These are phyloP conservation scores for Chironomus tentans DNA, from an alignment of 2,888 invertebrate genomes.

Conservation along the genomic window DNA sequence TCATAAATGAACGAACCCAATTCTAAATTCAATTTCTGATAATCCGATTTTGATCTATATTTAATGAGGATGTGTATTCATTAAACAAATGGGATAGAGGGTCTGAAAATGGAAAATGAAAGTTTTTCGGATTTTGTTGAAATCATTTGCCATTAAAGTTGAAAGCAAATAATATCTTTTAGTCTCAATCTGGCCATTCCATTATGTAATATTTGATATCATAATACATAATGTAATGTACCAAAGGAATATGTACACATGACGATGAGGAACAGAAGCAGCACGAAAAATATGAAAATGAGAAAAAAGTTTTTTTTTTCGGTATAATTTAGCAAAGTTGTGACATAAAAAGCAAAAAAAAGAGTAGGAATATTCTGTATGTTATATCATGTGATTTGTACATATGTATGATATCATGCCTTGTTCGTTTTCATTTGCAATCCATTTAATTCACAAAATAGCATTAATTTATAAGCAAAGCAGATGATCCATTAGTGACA, in stretches of 20 bases:
- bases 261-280: too few species aligned
- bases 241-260: too few species aligned
- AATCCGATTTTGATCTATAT: constrained; percentile 9
- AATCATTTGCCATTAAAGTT: too few species aligned
- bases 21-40: not conserved
- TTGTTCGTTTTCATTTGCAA: not conserved
- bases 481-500: constrained; percentile 19
- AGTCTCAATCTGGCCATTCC: too few species aligned
- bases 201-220: too few species aligned
- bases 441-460: not conserved
- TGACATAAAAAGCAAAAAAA: not conserved
- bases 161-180: too few species aligned
- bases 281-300: not conserved
- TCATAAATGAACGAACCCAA: too few species aligned
- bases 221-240: too few species aligned
- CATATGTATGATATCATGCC: not conserved
- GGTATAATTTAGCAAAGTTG: not conserved
- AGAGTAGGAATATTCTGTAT: not conserved
- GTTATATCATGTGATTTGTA: not conserved
- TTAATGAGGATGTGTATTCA: not conserved
- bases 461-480: not conserved
- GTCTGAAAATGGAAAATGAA: too few species aligned
- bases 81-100: not conserved
- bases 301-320: not conserved
- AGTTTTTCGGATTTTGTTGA: too few species aligned